Base-by-base conservation (phyloP, 2,888 invertebrate genomes). In the Drosophila flavopinicola region DNA sequence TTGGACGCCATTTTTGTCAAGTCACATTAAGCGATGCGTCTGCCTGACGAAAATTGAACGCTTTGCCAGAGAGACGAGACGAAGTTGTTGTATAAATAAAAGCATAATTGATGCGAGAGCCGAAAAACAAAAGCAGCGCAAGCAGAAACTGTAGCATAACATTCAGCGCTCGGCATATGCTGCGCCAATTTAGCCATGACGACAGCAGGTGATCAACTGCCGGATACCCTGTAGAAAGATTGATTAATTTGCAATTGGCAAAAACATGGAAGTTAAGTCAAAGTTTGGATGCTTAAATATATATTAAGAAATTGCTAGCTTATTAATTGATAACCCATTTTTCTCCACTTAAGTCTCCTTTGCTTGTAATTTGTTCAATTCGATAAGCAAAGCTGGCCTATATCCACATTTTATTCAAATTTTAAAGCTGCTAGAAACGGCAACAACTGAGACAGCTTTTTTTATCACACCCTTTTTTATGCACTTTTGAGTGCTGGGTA, bases 1-100 rank as follows among this genome's bases (percentile, higher is more conserved):
- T 89, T 86, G 89, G 84, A 84, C 85, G 89, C 86, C 88, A 85
- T 85, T 87, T 88, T 88, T 88, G 89, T 88, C 88, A 89, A 88
- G 88, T 88, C 87, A 80, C 89, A 89, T 88, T 89, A 88, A 89
- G 79, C 77, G 76, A 47, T 72, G 75, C 88, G 72, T 84, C 69
- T 49, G 66, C 37, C 77, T 78, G 78, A 78, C 78, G 87, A 85
- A 87, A 88, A 88, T 87, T 88, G 88, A 85, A 82, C 87, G 72
- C 74, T 75, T 59, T 59, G 45, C 52, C 44, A 63, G 57, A 53
- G 44, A 41, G 69, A 83, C 52, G 47, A 63, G 57, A 53, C 48
- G 45, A 72, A 83, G 82, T 87, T 83, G 80, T 83, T 87, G 80
- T 83, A 85, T 85, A 83, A 83, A 87, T 87, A 83, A 87, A 83